Percentiles rank a stretch among this genome's conserved stretches.
phyloP scores from a whole-genome alignment of 2,888 invertebrate genomes.

The Entomobrya multifasciata region DNA sequence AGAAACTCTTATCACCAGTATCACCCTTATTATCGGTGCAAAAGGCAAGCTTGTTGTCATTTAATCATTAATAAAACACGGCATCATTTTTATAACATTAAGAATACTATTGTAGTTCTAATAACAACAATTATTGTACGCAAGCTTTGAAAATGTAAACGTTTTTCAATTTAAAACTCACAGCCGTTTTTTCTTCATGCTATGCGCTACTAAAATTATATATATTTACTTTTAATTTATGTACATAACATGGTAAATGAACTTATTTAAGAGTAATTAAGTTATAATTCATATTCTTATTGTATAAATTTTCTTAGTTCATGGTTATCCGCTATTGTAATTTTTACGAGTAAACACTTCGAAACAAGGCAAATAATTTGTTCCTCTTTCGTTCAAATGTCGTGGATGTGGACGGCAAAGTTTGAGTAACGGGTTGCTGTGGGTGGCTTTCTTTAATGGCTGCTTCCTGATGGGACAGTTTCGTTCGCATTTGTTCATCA shows the following conservation, averaged over 20 bases:
- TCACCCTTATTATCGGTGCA: neutral
- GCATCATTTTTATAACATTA: too few species aligned
- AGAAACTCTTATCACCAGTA: too few species aligned
- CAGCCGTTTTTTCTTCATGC: neutral
- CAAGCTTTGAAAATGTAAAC: conserved; percentile 10
- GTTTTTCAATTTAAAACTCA: conserved; percentile 1
- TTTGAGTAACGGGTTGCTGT: conserved; percentile 74
- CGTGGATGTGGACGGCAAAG: conserved; percentile 76
- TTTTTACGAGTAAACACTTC: conserved; percentile 74
- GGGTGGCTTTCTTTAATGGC: conserved; percentile 72
- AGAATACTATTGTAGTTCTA: too few species aligned
- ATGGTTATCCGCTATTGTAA: neutral
- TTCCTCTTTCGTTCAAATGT: conserved; percentile 78
- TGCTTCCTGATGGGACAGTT: conserved; percentile 84
- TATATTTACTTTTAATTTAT: neutral
- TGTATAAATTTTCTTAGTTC: neutral
- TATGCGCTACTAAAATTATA: neutral
- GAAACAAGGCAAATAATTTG: conserved; percentile 78
- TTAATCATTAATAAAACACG: neutral
- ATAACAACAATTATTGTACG: neutral
- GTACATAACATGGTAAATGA: neutral
- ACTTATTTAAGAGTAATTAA: neutral
- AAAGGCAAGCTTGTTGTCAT: neutral
- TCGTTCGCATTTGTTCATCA: conserved; percentile 94
- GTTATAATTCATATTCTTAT: neutral